Evolutionary conservation across 2,888 invertebrate species (phyloP).

Genomic region (Steinernema carpocapsae): DNA sequence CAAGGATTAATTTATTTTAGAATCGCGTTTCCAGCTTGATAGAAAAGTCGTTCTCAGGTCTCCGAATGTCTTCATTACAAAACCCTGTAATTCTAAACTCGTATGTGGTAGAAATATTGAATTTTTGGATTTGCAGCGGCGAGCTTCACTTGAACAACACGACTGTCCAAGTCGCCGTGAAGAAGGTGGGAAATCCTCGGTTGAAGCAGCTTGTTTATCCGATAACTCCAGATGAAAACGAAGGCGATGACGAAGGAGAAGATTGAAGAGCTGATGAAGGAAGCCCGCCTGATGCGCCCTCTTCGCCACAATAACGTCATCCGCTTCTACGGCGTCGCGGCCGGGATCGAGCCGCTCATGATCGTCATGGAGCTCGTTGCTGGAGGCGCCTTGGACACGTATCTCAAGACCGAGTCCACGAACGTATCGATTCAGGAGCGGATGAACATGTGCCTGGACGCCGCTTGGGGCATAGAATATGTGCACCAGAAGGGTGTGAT

Average conservation of each 20-base stretch:
- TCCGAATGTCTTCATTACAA: background rate
- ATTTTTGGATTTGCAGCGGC: background rate
- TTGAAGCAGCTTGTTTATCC: background rate
- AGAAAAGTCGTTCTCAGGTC: background rate
- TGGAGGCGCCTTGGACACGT: conserved; percentile 43
- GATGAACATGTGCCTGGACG: conserved; percentile 40
- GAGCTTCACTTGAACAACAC: conserved; percentile 12
- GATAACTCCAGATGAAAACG: conserved; percentile 38
- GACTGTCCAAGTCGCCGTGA: conserved; percentile 31
- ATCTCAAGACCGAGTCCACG: conserved; percentile 33
- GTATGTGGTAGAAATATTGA: too few relatives aligned
- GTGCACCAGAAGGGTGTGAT: conserved; percentile 22
- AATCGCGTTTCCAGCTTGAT: background rate
- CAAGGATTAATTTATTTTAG: too few relatives aligned
- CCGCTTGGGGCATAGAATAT: conserved; percentile 37
- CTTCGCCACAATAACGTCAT: conserved; percentile 97
- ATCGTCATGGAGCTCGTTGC: conserved; percentile 93
- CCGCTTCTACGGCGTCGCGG: conserved; percentile 91
- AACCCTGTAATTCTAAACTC: too few relatives aligned
- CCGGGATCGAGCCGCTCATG: conserved; percentile 96
- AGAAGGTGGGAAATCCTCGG: conserved; percentile 9
- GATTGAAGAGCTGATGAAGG: conserved; percentile 70
- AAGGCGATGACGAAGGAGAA: conserved; percentile 40
- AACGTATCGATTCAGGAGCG: conserved; percentile 36
- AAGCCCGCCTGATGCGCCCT: conserved; percentile 91